Base-by-base conservation (phyloP, 1,140 invertebrate species). In the Pissodes strobi region DNA sequence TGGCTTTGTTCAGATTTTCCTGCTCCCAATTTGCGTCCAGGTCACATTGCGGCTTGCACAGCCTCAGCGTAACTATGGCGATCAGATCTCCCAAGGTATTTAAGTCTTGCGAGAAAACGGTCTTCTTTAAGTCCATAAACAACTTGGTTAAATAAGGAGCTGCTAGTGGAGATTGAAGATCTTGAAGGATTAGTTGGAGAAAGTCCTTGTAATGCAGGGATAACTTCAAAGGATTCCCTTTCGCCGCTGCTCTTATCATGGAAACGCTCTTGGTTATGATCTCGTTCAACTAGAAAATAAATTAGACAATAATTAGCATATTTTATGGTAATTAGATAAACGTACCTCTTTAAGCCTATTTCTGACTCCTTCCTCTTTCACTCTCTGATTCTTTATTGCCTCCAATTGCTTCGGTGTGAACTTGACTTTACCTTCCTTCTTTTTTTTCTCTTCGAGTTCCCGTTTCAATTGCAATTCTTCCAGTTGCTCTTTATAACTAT, bases 401-500 rank as follows among this genome's bases (percentile, higher is more conserved):
- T 99, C 95, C 77, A 95, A 90, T 77, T 99, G 97, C 79, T 98
- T 98, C 10, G 91, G 87, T 0, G 91, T 91, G 23, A 79, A 76
- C 45, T 89, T 90, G n/a, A 88, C 81, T 76, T 90, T 91, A 2
- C 93, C 93, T 74, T 95, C 91, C 70, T 88, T 87, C 38, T 85
- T 85, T 67, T 88, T 89, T 45, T 83, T 97, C 69, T 94, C 93
- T 68, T 96, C 96, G 8, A 98, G 80, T 82, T 98, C 96, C 68
- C 94, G 89, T 30, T 92, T 82, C 25, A 99, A 79, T 73, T 96
- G 91, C 56, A 97, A 78, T 77, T 98, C 97, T 75, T 97, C 96
- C 72, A 97, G 82, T 77, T 99, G 97, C 71, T 99, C 97, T 76
- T 97, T 95, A 76, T 95, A 97, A 13, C 94, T 96, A 77, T 99